Evolutionary conservation across 53 echinoderm and acorn worm genomes (phyloP).

Genomic region (Paracentrotus lividus): DNA sequence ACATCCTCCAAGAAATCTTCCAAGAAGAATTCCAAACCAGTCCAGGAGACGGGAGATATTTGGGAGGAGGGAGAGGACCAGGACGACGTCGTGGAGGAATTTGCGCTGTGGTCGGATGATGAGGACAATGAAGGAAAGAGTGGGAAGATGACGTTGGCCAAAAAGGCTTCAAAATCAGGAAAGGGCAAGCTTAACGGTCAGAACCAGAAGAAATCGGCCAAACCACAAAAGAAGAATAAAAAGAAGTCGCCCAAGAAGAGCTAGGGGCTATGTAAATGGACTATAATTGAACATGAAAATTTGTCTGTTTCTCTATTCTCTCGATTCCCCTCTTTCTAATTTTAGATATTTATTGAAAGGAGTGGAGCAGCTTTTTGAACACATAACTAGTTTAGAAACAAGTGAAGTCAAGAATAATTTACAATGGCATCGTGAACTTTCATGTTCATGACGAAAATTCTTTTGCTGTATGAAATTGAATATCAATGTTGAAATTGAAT

Average conservation of each 20-base stretch:
- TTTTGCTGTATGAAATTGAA: no score
- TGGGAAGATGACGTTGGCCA: not conserved
- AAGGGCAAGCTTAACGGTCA: conserved; percentile 18
- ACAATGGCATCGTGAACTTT: no score
- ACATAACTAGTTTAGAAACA: no score
- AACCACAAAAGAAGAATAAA: conserved; percentile 42
- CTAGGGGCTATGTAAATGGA: not conserved
- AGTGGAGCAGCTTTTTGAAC: no score
- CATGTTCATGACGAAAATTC: no score
- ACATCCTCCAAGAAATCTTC: not conserved
- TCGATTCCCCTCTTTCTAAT: not conserved
- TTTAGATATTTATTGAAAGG: not conserved
- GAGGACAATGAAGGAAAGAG: conserved; percentile 62
- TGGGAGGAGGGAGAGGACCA: conserved; percentile 69
- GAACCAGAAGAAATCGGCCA: not conserved
- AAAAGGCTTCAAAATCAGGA: conserved; percentile 9
- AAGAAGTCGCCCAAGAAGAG: conserved; percentile 49
- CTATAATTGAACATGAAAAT: not conserved
- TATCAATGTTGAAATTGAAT: no score
- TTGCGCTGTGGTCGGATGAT: conserved; percentile 87
- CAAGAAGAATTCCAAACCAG: conserved; percentile 29
- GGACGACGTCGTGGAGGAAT: conserved; percentile 91
- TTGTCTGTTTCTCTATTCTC: not conserved
- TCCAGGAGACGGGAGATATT: conserved; percentile 45
- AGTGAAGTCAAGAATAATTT: no score